phyloP scores from a whole-genome alignment of 2,113 vertebrate genomes.

The Cercocebus atys region DNA sequence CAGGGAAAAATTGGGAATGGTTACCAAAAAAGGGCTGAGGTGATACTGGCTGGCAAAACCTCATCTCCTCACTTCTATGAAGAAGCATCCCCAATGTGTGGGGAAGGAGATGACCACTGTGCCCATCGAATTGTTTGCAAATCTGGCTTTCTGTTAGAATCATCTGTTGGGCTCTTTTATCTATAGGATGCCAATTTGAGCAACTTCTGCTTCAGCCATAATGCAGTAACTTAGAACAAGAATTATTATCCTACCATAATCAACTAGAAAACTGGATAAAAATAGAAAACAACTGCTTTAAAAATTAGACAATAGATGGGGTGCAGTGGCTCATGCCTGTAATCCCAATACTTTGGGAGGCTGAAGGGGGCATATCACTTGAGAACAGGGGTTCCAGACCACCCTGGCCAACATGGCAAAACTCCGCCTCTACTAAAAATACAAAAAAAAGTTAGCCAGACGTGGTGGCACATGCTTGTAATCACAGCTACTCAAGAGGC shows the following conservation, averaged over 20 bases:
- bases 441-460: no score
- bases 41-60: not conserved
- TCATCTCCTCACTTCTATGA: not conserved
- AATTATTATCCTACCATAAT: not conserved
- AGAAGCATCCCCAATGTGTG: not conserved
- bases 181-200: not conserved
- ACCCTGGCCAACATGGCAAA: no score
- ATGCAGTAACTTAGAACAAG: not conserved
- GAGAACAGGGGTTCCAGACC: no score
- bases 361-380: no score
- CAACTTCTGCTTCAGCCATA: not conserved
- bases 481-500: no score
- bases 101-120: not conserved
- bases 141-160: not conserved
- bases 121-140: not conserved
- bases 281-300: not conserved
- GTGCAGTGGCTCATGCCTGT: no score
- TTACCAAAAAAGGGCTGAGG: not conserved
- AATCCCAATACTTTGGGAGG: no score
- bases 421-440: no score
- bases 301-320: not conserved
- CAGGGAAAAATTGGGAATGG: not conserved
- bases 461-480: no score
- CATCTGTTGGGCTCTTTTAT: not conserved
- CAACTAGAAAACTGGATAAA: not conserved